Evolutionary conservation across 2,113 vertebrate species (phyloP).

Genomic region (Polypterus bichir): DNA sequence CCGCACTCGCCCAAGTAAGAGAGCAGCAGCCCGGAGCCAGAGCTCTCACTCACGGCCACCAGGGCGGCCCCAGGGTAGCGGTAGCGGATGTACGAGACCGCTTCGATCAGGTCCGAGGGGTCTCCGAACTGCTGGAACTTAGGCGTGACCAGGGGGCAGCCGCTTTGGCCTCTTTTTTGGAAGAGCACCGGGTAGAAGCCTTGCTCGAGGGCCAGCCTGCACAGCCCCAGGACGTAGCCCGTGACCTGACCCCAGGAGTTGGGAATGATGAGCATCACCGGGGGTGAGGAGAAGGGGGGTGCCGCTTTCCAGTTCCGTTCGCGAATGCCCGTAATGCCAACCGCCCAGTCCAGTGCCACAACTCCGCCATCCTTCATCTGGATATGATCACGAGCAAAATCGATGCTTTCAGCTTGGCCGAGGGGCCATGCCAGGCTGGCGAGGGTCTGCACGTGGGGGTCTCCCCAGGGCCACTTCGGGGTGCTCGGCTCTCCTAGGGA

Average conservation of each 20-base stretch:
- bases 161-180: constrained; percentile 53
- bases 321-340: constrained; percentile 26
- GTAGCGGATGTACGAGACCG: constrained; percentile 53
- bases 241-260: constrained; percentile 58
- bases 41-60: constrained; percentile 68
- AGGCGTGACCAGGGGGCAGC: constrained; percentile 50
- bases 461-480: constrained; percentile 30
- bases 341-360: constrained; percentile 66
- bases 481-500: constrained; percentile 27
- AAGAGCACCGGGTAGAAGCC: constrained; percentile 66
- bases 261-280: constrained; percentile 64
- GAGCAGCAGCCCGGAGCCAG: constrained; percentile 66
- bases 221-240: constrained; percentile 48
- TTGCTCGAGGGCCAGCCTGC: constrained; percentile 43
- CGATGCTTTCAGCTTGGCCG: constrained; percentile 16
- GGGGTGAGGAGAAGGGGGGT: constrained; percentile 23
- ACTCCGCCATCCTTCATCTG: constrained; percentile 54
- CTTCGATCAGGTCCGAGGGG: constrained; percentile 66
- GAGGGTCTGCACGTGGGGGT: constrained; percentile 57
- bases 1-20: constrained; percentile 75
- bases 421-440: constrained; percentile 31
- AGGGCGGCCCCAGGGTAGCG: constrained; percentile 50
- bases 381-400: constrained; percentile 54
- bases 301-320: constrained; percentile 13
- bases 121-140: constrained; percentile 61